These are phyloP conservation scores for Aleiodes leptofemur DNA, from an alignment of 2,888 invertebrate genomes.

Conservation along the genomic window DNA sequence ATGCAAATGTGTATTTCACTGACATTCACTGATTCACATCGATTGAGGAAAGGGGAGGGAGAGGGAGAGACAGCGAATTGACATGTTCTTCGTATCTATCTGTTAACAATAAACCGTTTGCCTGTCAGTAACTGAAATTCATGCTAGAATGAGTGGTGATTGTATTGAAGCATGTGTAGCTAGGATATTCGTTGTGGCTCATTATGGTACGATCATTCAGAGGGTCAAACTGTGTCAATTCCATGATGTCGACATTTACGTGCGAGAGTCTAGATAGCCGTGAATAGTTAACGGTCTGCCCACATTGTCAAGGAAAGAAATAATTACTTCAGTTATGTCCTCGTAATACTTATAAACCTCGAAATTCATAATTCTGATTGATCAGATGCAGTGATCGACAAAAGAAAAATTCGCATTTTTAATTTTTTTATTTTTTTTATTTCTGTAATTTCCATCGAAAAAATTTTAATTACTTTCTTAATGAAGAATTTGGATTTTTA, in stretches of 20 bases:
- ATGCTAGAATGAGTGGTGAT: conserved; percentile 19
- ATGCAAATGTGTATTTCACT: conserved; percentile 46
- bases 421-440: no score
- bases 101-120: conserved; percentile 53
- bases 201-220: conserved; percentile 58
- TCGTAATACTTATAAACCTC: no score
- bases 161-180: conserved; percentile 42
- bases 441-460: no score
- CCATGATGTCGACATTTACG: conserved; percentile 37
- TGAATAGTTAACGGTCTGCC: conserved; percentile 25
- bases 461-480: no score
- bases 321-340: no score
- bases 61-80: conserved; percentile 48
- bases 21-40: conserved; percentile 53
- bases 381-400: no score
- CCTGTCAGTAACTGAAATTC: conserved; percentile 48
- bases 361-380: no score
- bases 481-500: no score
- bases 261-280: conserved; percentile 34
- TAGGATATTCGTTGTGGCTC: conserved; percentile 62
- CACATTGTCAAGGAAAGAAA: background rate
- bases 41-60: conserved; percentile 39
- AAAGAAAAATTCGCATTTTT: no score
- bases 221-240: conserved; percentile 58
- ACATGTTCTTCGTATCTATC: conserved; percentile 47